Evolutionary conservation across 2,888 invertebrate species (phyloP), one percentile per base, ranked within the genome.

Genomic region (Tinea semifulvella): DNA sequence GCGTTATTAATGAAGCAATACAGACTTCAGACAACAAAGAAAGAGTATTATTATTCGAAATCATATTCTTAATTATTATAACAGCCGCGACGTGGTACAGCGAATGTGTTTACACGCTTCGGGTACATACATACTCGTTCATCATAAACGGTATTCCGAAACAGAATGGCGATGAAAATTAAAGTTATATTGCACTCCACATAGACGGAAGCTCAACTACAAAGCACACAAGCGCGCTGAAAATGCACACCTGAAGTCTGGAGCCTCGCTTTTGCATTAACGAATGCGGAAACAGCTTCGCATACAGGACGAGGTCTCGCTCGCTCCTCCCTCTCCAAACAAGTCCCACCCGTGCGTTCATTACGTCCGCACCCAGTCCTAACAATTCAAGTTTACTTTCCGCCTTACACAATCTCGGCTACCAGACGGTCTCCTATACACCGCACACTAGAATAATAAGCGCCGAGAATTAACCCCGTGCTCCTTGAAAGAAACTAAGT

Each of bases 311-410:
- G 70, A 27, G 46, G 27, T 67, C 68, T 58, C 68, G 68, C 69
- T 66, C 27, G 66, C 58, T 59, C 56, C 58, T 53, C 57, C 52
- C 50, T 56, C 46, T 53, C 56, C 72, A 63, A 47, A 64, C 68
- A 58, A 67, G 70, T 74, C 69, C 74, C 74, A 70, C 75, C 50
- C 47, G 70, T 70, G 68, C 76, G 75, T 76, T 77, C 76, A 79
- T 80, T 79, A 77, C 77, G 73, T 77, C 70, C 68, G 69, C 71
- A 69, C 66, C 65, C 65, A 68, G 69, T 74, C 73, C 69, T 70
- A 75, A 80, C 80, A 77, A 80, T 80, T 76, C 79, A 79, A 75
- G 79, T 79, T 79, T 80, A 72, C 79, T 79, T 75, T 75, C 67
- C 74, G 60, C 77, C 40, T 40, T 71, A 69, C 76, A 77, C 79